Evolutionary conservation across 2,797 vertebrate species (phyloP).

Genomic region (Tolypeutes matacus): DNA sequence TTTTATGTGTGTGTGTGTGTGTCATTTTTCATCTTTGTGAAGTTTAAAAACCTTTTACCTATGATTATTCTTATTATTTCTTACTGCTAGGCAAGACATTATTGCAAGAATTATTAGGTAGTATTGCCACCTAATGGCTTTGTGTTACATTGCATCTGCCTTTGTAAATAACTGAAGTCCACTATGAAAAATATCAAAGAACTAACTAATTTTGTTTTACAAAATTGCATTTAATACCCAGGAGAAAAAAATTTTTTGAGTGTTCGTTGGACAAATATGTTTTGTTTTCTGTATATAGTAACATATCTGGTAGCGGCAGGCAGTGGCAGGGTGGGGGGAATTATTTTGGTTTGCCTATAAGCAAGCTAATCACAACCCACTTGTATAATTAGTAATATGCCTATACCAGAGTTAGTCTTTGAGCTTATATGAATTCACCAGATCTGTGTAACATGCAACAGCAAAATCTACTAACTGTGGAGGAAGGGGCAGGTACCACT

Average conservation of each 20-base stretch:
- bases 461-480: not conserved
- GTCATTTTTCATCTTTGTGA: not conserved
- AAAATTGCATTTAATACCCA: not conserved
- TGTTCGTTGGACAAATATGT: not conserved
- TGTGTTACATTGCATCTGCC: not conserved
- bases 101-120: constrained; percentile 74
- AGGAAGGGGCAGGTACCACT: not conserved
- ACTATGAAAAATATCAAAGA: not conserved
- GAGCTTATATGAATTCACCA: not conserved
- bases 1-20: not conserved
- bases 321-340: too few species aligned
- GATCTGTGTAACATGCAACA: not conserved
- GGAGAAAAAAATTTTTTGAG: not conserved
- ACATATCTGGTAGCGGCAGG: not conserved
- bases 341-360: not conserved
- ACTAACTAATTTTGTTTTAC: not conserved
- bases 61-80: not conserved
- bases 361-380: not conserved
- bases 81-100: not conserved
- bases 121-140: constrained; percentile 86
- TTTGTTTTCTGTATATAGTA: not conserved
- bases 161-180: not conserved
- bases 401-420: not conserved
- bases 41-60: constrained; percentile 1
- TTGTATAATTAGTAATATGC: not conserved